Conservation (phyloP, 2,797 vertebrate species). For the Labeo calbasu region DNA sequence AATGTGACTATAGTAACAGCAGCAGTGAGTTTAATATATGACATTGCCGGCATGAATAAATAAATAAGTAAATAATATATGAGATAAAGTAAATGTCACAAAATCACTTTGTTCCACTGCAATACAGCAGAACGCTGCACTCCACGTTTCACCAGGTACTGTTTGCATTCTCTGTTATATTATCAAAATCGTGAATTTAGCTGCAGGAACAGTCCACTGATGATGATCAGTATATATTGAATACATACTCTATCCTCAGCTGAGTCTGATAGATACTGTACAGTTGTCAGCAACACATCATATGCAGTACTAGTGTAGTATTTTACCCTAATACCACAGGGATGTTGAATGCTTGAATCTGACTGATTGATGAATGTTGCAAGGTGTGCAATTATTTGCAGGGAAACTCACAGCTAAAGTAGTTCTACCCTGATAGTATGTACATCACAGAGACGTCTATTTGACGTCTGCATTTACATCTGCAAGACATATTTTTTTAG, state of each 20-base stretch:
- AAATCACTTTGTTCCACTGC: background rate
- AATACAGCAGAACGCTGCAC: background rate
- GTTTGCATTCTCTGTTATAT: background rate
- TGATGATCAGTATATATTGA: background rate
- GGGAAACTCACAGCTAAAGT: no score
- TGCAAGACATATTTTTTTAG: no score
- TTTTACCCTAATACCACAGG: no score
- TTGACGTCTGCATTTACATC: no score
- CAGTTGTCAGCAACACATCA: background rate
- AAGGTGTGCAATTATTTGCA: no score
- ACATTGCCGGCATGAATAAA: background rate
- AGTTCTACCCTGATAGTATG: no score
- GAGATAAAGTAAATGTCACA: slow-evolving; percentile 9
- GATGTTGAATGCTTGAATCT: no score
- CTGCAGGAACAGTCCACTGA: background rate
- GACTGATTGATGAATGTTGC: no score
- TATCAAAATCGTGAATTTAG: background rate
- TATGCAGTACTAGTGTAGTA: no score
- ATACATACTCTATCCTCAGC: background rate
- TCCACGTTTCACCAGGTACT: background rate
- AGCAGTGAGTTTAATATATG: background rate
- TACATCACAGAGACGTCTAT: no score
- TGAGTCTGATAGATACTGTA: background rate
- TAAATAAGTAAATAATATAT: slow-evolving; percentile 6
- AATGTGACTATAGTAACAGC: background rate